phyloP scores from a whole-genome alignment of 2,113 vertebrate species.

The Prolemur simus region DNA sequence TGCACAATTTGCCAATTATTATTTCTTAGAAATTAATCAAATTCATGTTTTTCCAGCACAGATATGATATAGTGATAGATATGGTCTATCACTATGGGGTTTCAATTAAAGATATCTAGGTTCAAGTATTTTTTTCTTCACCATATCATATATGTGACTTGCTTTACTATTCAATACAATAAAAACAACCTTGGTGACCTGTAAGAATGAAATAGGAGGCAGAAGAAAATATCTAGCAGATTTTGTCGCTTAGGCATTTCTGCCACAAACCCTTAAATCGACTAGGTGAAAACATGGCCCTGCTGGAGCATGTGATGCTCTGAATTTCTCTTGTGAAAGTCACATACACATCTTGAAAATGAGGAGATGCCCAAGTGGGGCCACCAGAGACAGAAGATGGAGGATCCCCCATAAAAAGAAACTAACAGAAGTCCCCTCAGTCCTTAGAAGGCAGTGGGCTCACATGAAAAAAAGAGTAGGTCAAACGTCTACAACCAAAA shows the following conservation, averaged over 20 bases:
- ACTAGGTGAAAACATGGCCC: background rate
- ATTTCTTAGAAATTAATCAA: background rate
- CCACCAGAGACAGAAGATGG: background rate
- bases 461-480: background rate
- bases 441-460: background rate
- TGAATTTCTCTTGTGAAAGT: background rate
- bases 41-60: background rate
- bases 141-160: background rate
- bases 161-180: background rate
- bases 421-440: background rate
- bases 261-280: background rate
- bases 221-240: background rate
- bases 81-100: background rate
- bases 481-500: background rate
- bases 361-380: background rate
- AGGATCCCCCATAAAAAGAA: background rate
- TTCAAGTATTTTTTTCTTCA: background rate
- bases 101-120: background rate
- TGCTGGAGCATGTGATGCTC: background rate
- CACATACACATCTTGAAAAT: background rate
- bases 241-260: background rate
- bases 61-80: background rate
- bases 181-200: background rate
- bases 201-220: background rate
- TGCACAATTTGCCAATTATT: background rate